These are phyloP conservation scores for Drosophila pseudoobscura DNA, from an alignment of 1,140 invertebrate genomes.

Conservation along the genomic window DNA sequence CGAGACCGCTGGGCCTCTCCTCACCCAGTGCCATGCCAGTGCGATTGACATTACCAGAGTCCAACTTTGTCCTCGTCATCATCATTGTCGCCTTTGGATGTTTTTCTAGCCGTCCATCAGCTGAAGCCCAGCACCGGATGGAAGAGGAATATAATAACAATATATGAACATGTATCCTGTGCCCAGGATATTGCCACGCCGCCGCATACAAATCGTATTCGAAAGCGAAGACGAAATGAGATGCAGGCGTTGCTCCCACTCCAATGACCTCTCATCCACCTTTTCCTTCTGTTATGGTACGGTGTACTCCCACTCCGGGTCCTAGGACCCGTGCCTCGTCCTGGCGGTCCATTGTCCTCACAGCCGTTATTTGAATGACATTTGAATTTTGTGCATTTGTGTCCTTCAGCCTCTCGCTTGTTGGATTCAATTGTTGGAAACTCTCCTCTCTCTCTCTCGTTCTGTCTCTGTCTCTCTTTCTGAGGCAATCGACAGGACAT, in stretches of 20 bases:
- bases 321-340: neutral
- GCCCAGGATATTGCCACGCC: conserved; percentile 68
- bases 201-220: conserved; percentile 55
- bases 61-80: conserved; percentile 37
- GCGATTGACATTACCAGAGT: conserved; percentile 1
- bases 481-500: conserved; percentile 43
- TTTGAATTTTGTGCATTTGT: conserved; percentile 64
- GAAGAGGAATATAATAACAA: conserved; percentile 74
- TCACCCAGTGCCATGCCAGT: too few species aligned
- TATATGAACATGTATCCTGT: conserved; percentile 71
- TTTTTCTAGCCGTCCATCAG: conserved; percentile 56
- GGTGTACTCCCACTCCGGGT: conserved; percentile 9
- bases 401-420: conserved; percentile 22
- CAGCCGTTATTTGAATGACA: conserved; percentile 76
- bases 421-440: conserved; percentile 47
- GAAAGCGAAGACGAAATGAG: conserved; percentile 58
- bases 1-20: conserved; percentile 32
- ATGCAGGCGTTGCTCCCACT: conserved; percentile 63
- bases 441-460: neutral
- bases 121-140: conserved; percentile 59
- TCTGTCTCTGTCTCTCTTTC: conserved; percentile 28
- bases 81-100: conserved; percentile 47
- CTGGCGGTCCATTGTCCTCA: conserved; percentile 68
- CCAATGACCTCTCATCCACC: conserved; percentile 25
- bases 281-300: conserved; percentile 21